Evolutionary conservation across 2,888 invertebrate genomes (phyloP).

Genomic region (Cyaniris semiargus): DNA sequence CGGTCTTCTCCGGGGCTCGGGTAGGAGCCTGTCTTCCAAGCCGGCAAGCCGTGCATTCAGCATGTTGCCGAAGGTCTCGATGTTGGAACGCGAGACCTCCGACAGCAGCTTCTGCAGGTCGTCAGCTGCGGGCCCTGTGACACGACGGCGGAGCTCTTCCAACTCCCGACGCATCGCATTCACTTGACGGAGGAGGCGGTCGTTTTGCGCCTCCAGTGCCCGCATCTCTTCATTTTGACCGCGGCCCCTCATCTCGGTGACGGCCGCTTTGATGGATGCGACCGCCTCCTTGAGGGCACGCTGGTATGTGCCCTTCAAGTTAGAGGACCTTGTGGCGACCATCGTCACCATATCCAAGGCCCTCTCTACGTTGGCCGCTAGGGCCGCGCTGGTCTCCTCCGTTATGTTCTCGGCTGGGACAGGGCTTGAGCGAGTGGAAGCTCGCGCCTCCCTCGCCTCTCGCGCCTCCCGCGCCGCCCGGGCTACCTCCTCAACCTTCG

Average conservation of each 20-base stretch:
- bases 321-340: neutral
- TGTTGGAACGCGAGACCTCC: slow-evolving; percentile 14
- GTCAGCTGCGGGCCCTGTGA: neutral
- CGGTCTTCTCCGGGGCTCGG: neutral
- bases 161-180: neutral
- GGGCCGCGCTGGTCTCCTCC: neutral
- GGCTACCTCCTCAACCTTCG: neutral
- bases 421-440: neutral
- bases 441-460: neutral
- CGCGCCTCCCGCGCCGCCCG: neutral
- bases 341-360: neutral
- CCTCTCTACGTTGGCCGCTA: neutral
- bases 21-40: neutral
- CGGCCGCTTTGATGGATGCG: neutral
- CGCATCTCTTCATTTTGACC: neutral
- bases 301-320: neutral
- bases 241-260: neutral
- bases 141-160: neutral
- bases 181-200: neutral
- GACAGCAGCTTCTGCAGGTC: neutral
- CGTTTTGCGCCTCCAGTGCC: slow-evolving; percentile 1
- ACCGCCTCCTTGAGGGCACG: neutral
- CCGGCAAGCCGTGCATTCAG: neutral
- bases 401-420: neutral
- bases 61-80: slow-evolving; percentile 16